Conservation (phyloP, 2,888 invertebrate species). For the Drosophila prostipennis region DNA sequence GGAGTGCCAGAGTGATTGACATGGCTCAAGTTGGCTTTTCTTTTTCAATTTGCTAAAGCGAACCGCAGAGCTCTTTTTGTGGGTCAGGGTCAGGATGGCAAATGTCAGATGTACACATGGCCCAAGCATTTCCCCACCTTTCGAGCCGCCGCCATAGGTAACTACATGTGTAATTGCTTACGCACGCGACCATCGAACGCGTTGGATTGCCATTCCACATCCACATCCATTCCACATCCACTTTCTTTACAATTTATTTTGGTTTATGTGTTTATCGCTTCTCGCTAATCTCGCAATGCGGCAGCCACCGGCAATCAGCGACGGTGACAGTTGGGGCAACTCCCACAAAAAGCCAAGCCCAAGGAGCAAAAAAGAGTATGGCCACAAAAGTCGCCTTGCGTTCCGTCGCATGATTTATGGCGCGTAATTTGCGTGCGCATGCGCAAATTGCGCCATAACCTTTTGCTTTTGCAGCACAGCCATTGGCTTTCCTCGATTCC, state of each 20-base stretch:
- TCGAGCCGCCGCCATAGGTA: too few species aligned
- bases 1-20: slow-evolving; percentile 51
- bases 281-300: slow-evolving; percentile 65
- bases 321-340: slow-evolving; percentile 73
- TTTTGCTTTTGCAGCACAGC: slow-evolving; percentile 27
- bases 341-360: slow-evolving; percentile 55
- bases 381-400: slow-evolving; percentile 26
- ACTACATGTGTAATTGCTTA: slow-evolving; percentile 61
- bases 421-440: slow-evolving; percentile 79
- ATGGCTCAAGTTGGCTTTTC: slow-evolving; percentile 37
- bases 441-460: slow-evolving; percentile 72
- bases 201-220: slow-evolving; percentile 4
- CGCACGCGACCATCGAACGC: slow-evolving; percentile 62
- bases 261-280: slow-evolving; percentile 71
- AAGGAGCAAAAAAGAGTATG: slow-evolving; percentile 7
- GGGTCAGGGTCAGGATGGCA: slow-evolving; percentile 77
- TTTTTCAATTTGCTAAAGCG: slow-evolving; percentile 54
- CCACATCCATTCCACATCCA: slow-evolving; percentile 47
- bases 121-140: slow-evolving; percentile 5
- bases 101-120: slow-evolving; percentile 67
- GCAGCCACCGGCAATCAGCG: slow-evolving; percentile 59
- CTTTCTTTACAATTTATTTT: slow-evolving; percentile 76
- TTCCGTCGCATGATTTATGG: slow-evolving; percentile 67
- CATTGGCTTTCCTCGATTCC: slow-evolving; percentile 37
- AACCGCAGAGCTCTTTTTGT: slow-evolving; percentile 48